A percentile compares a stretch with the other conserved stretches of the same genome.
These are phyloP conservation scores for Cryptomyrus ogoouensis DNA, from an alignment of 2,113 vertebrate genomes.

Conservation along the genomic window DNA sequence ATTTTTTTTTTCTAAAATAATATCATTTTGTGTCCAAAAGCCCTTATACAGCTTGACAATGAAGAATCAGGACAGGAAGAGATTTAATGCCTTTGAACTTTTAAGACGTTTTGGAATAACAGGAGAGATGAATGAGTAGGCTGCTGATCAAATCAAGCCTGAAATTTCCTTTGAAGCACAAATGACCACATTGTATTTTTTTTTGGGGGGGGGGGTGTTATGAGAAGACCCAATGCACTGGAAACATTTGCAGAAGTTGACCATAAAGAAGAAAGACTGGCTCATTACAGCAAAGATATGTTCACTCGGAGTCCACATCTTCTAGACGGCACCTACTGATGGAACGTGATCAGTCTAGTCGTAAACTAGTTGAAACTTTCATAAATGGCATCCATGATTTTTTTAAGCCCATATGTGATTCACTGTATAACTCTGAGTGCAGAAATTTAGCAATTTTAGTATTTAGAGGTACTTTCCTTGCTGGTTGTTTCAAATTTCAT, in stretches of 20 bases:
- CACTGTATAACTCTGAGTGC: not conserved
- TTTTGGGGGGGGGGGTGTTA: not conserved
- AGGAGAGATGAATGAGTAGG: not conserved
- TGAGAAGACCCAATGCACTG: not conserved
- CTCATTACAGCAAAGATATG: not conserved
- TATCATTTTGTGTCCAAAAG: not conserved
- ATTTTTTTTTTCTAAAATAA: not conserved
- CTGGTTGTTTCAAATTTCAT: not conserved
- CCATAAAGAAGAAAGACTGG: not conserved
- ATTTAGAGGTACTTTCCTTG: not conserved
- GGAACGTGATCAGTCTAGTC: not conserved
- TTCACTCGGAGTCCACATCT: not conserved
- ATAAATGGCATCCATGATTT: not conserved
- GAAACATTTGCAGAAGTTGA: not conserved
- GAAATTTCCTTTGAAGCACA: not conserved
- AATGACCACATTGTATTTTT: not conserved
- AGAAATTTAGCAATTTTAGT: not conserved
- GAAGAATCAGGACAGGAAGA: not conserved
- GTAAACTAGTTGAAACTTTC: not conserved
- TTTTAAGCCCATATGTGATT: not conserved
- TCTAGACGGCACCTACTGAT: not conserved
- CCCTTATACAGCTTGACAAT: not conserved
- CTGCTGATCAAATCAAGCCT: not conserved
- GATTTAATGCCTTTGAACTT: constrained; percentile 3
- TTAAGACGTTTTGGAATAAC: not conserved